These are phyloP conservation scores for Heliconius sara DNA, from an alignment of 2,888 invertebrate species.

Conservation along the genomic window DNA sequence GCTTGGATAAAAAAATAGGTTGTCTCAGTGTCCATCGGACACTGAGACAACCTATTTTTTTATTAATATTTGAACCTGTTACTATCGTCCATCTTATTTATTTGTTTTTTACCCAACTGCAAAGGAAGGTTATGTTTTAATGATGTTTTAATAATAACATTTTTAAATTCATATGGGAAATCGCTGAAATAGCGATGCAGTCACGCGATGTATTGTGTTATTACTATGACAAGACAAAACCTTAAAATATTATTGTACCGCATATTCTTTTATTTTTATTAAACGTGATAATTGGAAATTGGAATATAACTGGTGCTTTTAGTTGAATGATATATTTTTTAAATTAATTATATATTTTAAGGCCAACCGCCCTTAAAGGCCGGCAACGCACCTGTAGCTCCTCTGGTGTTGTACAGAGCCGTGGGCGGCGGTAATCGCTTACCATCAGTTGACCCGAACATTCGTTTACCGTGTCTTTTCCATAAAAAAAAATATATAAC, in stretches of 20 bases:
- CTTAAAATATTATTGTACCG: too few relatives aligned
- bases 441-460: too few relatives aligned
- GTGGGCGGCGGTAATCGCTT: too few relatives aligned
- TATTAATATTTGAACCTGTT: not conserved
- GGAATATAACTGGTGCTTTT: not conserved
- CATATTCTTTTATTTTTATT: not conserved
- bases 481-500: too few relatives aligned
- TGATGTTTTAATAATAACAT: not conserved
- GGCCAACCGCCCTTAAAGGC: too few relatives aligned
- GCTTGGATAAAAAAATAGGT: too few relatives aligned
- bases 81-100: not conserved
- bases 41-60: not conserved
- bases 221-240: not conserved
- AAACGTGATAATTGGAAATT: too few relatives aligned
- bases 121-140: not conserved
- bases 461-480: too few relatives aligned
- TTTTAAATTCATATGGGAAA: conserved; percentile 26
- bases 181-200: conserved; percentile 2
- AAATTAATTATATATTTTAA: not conserved
- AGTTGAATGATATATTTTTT: not conserved
- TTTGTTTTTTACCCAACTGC: too few relatives aligned
- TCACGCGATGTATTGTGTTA: not conserved
- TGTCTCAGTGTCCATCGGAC: too few relatives aligned
- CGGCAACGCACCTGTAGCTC: too few relatives aligned
- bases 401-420: too few relatives aligned